Percentiles rank a stretch among this genome's conserved stretches.
Evolutionary conservation across 2,888 invertebrate species (phyloP).

Genomic region (Smittia aterrima): DNA sequence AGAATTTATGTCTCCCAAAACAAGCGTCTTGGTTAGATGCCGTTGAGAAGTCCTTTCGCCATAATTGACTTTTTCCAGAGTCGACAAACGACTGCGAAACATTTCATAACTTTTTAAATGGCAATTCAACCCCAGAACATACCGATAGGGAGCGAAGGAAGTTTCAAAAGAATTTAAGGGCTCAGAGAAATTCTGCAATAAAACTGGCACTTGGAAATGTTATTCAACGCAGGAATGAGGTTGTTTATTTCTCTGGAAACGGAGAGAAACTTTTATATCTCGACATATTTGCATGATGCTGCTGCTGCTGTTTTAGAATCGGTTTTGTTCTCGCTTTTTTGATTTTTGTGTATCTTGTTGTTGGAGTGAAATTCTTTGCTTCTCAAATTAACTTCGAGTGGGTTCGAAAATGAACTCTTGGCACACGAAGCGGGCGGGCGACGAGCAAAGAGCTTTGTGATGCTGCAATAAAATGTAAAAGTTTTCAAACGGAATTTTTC

Average conservation of each 20-base stretch:
- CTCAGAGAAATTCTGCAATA: conserved; percentile 3
- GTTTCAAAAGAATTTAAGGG: conserved; percentile 10
- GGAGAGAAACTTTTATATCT: not conserved
- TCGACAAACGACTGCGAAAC: not conserved
- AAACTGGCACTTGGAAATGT: not conserved
- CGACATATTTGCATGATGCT: conserved; percentile 20
- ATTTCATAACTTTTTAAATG: conserved; percentile 7
- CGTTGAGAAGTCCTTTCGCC: not conserved
- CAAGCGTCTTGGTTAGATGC: conserved; percentile 8
- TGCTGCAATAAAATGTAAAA: conserved; percentile 4
- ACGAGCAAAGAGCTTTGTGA: not conserved
- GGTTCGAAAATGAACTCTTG: conserved; percentile 2
- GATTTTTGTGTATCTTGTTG: not conserved
- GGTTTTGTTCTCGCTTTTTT: not conserved
- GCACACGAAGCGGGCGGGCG: too few relatives aligned
- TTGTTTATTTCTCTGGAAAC: not conserved
- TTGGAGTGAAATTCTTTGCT: not conserved
- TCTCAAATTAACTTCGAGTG: conserved; percentile 5
- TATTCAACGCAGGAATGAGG: not conserved
- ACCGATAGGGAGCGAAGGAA: not conserved
- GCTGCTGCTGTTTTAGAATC: not conserved
- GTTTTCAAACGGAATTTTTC: not conserved
- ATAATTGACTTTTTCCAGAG: conserved; percentile 21
- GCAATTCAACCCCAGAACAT: conserved; percentile 15
- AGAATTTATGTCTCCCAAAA: conserved; percentile 14